Evolutionary conservation across 2,797 vertebrate species (phyloP), one percentile per base, ranked within the genome.

Genomic region (Toxotes lorentzi): DNA sequence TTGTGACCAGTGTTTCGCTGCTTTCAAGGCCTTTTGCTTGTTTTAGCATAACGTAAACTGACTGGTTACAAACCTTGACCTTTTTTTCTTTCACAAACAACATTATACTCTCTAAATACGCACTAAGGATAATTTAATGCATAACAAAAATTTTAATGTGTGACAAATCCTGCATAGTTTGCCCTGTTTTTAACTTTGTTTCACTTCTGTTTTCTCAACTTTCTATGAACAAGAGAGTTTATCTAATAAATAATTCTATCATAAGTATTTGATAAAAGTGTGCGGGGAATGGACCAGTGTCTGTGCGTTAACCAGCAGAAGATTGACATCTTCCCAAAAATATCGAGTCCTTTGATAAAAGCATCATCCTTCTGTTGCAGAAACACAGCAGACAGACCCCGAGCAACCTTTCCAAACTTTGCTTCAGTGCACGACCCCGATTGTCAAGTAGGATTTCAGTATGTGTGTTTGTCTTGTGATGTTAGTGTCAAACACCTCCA

Each of bases 51-150:
- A 90, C 47, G 13, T 54, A 47, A 74, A 45, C 58, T 84, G 88
- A 89, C 82, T 79, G 21, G 41, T 85, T 76, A 66, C 75, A 84
- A 78, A 85, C 64, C 27, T 6, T 88, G 83, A 89, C 91, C 89
- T 91, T 88, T 86, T 83, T 70, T 79, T 19, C 19, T 47, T 50
- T 35, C 34, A 66, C 73, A 70, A 66, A 79, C 58, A 79, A 64
- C 40, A 67, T 71, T 10, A 45, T 53, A 47, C 21, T 40, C 61
- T 63, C 57, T 70, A 41, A 76, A 71, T 72, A 58, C 8, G 23
- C 57, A 68, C 38, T 48, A 11, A 2, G 13, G 12, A 30, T 61
- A 16, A 27, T 67, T 60, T 12, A 13, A 27, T 60, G 58, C 17
- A 9, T 16, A 32, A 51, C 32, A 11, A 12, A 30, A 21, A 21